Conservation (phyloP, 2,113 vertebrate species). For the Phoenicopterus ruber region DNA sequence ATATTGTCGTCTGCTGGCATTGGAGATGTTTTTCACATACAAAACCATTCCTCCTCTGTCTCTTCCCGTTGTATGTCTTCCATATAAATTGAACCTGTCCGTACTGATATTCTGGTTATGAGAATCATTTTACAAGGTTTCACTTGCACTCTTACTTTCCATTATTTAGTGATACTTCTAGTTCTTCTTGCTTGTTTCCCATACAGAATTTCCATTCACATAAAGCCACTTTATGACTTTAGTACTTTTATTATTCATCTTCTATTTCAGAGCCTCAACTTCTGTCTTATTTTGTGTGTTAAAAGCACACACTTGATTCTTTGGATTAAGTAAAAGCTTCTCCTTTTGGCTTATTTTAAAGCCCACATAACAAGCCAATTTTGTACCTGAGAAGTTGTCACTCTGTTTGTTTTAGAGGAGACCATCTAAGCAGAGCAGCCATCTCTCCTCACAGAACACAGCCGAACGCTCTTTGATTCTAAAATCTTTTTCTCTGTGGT, state of each 20-base stretch:
- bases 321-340: slow-evolving; percentile 33
- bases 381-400: slow-evolving; percentile 6
- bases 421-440: slow-evolving; percentile 30
- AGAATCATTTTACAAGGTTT: slow-evolving; percentile 60
- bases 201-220: slow-evolving; percentile 51
- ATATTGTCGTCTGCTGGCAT: slow-evolving; percentile 58
- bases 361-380: slow-evolving; percentile 20
- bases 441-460: not conserved
- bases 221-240: slow-evolving; percentile 20
- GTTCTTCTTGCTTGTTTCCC: slow-evolving; percentile 61
- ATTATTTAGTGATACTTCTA: slow-evolving; percentile 62
- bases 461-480: not conserved
- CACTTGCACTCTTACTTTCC: slow-evolving; percentile 31
- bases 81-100: slow-evolving; percentile 60
- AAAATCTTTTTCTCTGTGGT: not conserved
- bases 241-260: slow-evolving; percentile 39
- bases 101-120: slow-evolving; percentile 66
- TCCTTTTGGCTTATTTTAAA: slow-evolving; percentile 21
- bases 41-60: slow-evolving; percentile 18
- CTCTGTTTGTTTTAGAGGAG: not conserved
- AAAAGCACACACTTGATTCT: slow-evolving; percentile 19
- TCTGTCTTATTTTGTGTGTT: slow-evolving; percentile 20
- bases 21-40: slow-evolving; percentile 50
- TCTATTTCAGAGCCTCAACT: slow-evolving; percentile 23
- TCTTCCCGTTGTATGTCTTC: slow-evolving; percentile 20